Percentiles rank a stretch among this genome's conserved stretches.
phyloP scores from a whole-genome alignment of 1,140 invertebrate genomes.

The Euglossa dilemma region DNA sequence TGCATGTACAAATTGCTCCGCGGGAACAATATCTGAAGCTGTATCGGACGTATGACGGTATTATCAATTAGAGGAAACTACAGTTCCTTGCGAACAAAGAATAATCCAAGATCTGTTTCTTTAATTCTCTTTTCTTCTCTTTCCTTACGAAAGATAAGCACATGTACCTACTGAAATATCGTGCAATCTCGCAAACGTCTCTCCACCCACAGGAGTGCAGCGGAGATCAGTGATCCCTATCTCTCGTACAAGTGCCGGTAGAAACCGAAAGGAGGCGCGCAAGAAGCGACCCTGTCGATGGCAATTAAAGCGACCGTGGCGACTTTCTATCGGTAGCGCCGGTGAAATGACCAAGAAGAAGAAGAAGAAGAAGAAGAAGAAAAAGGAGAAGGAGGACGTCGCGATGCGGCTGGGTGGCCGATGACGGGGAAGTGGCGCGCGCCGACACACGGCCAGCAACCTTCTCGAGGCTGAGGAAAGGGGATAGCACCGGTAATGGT shows the following conservation, averaged over 20 bases:
- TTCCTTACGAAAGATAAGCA: not conserved
- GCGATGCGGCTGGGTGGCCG: too few species aligned
- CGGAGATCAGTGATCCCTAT: too few species aligned
- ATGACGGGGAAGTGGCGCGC: not conserved
- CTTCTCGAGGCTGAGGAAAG: constrained; percentile 63
- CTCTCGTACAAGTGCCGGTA: not conserved
- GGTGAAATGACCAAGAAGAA: not conserved
- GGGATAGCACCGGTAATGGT: constrained; percentile 39
- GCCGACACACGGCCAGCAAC: not conserved
- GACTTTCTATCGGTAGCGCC: constrained; percentile 25
- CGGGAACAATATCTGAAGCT: constrained; percentile 28
- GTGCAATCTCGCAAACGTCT: not conserved
- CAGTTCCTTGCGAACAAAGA: not conserved
- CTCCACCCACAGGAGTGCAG: not conserved
- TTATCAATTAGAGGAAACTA: constrained; percentile 28
- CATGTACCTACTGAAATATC: too few species aligned
- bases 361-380: not conserved
- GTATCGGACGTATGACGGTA: constrained; percentile 7
- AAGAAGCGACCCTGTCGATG: constrained; percentile 3
- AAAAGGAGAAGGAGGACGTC: not conserved
- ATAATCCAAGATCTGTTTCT: not conserved
- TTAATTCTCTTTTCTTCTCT: not conserved
- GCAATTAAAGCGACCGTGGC: constrained; percentile 15
- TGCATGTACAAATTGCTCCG: constrained; percentile 25
- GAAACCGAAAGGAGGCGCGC: not conserved